These are phyloP conservation scores for Steromphala cineraria DNA, from an alignment of 2,888 invertebrate genomes.

Conservation along the genomic window DNA sequence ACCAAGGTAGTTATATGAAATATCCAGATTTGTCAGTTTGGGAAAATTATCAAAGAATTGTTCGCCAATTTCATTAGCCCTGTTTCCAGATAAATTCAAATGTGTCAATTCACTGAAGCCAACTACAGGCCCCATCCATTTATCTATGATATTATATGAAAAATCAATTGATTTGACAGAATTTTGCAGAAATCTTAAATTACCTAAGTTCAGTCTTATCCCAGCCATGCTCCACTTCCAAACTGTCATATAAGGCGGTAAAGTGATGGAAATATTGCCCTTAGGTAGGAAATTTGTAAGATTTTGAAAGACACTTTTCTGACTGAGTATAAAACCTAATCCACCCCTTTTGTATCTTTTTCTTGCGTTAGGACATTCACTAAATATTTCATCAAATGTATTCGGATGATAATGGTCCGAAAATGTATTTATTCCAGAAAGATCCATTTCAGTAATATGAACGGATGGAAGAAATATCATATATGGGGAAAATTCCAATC, in stretches of 20 bases:
- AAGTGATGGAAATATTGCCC: not conserved
- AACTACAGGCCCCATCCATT: not conserved
- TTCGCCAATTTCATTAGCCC: not conserved
- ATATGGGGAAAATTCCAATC: not conserved
- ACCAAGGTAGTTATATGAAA: slow-evolving; percentile 6
- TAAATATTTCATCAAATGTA: not conserved
- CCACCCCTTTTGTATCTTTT: too few relatives aligned
- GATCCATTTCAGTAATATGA: not conserved
- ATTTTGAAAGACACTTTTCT: too few relatives aligned
- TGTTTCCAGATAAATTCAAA: slow-evolving; percentile 20
- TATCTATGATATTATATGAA: not conserved
- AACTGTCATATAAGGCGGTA: not conserved
- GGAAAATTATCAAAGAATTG: slow-evolving; percentile 11
- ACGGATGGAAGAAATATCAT: not conserved
- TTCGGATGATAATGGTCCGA: not conserved
- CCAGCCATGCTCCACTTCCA: not conserved
- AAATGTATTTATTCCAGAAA: not conserved
- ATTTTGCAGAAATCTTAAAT: not conserved
- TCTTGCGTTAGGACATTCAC: not conserved
- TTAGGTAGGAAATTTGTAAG: too few relatives aligned
- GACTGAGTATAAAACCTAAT: too few relatives aligned
- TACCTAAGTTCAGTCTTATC: not conserved
- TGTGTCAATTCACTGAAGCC: slow-evolving; percentile 20
- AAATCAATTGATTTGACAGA: not conserved
- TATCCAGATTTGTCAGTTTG: not conserved